These are phyloP conservation scores for Myotis myotis DNA, from an alignment of 2,797 vertebrate genomes.

Conservation along the genomic window DNA sequence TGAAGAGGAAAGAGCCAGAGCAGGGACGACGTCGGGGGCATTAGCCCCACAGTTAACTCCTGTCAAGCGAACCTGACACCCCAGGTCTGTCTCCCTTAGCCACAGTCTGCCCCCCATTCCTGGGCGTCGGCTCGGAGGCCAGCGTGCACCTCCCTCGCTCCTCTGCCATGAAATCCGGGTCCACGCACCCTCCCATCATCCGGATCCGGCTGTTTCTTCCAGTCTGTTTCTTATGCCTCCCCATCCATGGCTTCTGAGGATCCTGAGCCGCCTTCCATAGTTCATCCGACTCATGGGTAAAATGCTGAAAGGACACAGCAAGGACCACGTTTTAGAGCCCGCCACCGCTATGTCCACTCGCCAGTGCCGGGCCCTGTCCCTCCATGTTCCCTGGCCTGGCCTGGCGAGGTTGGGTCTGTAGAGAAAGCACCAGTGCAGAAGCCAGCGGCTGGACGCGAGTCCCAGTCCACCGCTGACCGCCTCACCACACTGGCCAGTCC, in stretches of 20 bases:
- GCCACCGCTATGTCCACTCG: neutral
- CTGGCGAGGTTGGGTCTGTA: neutral
- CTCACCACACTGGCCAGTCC: neutral
- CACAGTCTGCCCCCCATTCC: neutral
- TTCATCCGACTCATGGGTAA: neutral
- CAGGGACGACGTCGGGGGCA: rapidly evolving
- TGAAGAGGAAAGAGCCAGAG: neutral
- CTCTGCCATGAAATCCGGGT: neutral
- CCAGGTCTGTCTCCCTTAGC: too few species aligned
- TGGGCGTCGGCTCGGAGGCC: too few species aligned
- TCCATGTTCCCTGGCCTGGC: neutral
- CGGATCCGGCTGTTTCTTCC: neutral
- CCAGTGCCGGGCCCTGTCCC: too few species aligned
- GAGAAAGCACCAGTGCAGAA: neutral
- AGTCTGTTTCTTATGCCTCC: neutral
- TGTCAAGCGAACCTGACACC: neutral
- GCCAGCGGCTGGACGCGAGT: neutral
- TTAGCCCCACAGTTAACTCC: neutral
- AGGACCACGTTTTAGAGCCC: neutral
- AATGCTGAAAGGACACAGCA: neutral
- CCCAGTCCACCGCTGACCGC: neutral
- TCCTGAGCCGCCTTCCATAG: neutral
- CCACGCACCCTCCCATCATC: neutral
- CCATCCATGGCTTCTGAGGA: neutral
- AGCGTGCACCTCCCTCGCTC: neutral